Base-by-base conservation (phyloP, 2,888 invertebrate species). In the Alloscopus bannaensis region DNA sequence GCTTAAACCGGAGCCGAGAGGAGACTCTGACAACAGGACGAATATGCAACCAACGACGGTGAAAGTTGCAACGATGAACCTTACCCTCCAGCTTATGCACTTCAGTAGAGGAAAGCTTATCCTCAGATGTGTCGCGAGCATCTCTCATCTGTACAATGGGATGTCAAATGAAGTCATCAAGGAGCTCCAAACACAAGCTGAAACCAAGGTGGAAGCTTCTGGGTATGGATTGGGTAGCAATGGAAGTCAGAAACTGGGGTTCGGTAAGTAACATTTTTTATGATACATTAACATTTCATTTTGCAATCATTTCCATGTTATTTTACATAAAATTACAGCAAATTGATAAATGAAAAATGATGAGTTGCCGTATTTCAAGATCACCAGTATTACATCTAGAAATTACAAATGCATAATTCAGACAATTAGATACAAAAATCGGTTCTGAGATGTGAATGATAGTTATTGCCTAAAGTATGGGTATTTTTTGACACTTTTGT, bases 71-170 rank as follows among this genome's bases (percentile, higher is more conserved):
- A 73, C 64, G 20, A 50, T 81, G 52, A 70, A 73, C 50, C n/a
- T 83, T 42, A 66, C 47, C 64, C 64, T 83, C 59, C 65, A 59
- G n/a, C 59, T 75, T 13, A 47, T 47, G 13, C 36, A 73, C 69
- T 75, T 81, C 70, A 50, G 28, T 40, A 20, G 36, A 59, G 64
- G 65, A n/a, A 83, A 80, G 72, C 70, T 83, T 24, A 24, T 29
- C 22, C 22, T 84, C 18, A 73, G 50, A 42, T 84, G 84, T 71
- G 77, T 26, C 45, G 81, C 81, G 29, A 55, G 31, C 50, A 60
- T 84, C 28, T 81, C 64, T 55, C 45, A 80, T 55, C 22, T 83
- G 16, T 80, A 80, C 20, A 71, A 75, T 62, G 60, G 66, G 36
- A 47, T 70, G 24, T 81, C 83, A 24, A 52, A 42, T 6, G 76